A percentile compares a stretch with the other conserved stretches of the same genome.
These are phyloP conservation scores for Malurus leucopterus DNA, from an alignment of 2,797 vertebrate genomes.

Conservation along the genomic window DNA sequence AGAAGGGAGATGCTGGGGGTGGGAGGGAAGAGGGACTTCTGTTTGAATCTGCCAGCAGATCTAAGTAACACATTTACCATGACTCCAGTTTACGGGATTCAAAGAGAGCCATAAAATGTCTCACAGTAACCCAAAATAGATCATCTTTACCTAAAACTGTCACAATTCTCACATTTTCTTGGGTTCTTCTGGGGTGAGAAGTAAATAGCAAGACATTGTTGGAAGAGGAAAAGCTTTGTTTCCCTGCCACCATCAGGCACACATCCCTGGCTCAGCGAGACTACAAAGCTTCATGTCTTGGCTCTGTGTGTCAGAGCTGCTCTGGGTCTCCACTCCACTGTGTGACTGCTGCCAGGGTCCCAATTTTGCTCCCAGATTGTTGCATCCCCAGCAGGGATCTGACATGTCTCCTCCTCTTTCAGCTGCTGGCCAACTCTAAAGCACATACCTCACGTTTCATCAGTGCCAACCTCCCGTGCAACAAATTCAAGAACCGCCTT, in stretches of 20 bases:
- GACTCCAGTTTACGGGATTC: neutral
- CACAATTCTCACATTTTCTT: constrained; percentile 23
- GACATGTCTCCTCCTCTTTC: neutral
- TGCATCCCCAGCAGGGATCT: neutral
- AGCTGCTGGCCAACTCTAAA: constrained; percentile 92
- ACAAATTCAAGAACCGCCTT: constrained; percentile 97
- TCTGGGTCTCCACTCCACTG: neutral
- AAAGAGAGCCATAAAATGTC: neutral
- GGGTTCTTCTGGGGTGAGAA: constrained; percentile 27
- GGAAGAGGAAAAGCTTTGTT: neutral
- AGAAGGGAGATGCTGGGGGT: neutral
- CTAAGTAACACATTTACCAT: neutral
- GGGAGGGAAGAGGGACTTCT: neutral
- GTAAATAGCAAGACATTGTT: constrained; percentile 10
- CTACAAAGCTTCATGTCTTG: neutral
- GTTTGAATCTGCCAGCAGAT: neutral
- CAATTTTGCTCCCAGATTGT: fast-evolving
- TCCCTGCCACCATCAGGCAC: fast-evolving
- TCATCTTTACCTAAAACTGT: constrained; percentile 38
- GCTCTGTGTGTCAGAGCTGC: neutral
- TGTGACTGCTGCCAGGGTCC: neutral
- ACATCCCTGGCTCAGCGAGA: neutral
- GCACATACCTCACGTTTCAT: constrained; percentile 93
- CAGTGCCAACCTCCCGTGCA: constrained; percentile 94
- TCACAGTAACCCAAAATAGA: constrained; percentile 24